These are phyloP conservation scores for Neopelma chrysocephalum DNA, from an alignment of 2,797 vertebrate genomes.

Conservation along the genomic window DNA sequence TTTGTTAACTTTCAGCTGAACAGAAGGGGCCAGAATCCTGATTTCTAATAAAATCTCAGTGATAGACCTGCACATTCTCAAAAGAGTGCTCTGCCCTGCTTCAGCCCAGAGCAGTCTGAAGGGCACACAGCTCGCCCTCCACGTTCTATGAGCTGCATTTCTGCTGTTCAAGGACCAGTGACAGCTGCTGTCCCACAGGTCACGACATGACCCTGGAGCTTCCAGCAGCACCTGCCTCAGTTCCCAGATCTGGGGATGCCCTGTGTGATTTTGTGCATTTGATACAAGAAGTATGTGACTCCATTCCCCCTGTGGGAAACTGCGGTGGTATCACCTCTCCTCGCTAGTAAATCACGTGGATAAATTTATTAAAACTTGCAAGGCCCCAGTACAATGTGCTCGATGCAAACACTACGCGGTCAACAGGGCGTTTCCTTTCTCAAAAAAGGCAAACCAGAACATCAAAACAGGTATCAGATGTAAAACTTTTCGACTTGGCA, in stretches of 20 bases:
- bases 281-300: background rate
- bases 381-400: background rate
- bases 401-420: background rate
- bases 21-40: background rate
- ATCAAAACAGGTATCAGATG: background rate
- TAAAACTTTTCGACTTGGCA: background rate
- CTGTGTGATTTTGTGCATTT: background rate
- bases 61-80: background rate
- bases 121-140: background rate
- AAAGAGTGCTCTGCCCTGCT: background rate
- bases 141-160: background rate
- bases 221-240: background rate
- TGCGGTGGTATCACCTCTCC: background rate
- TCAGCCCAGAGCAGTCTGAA: background rate
- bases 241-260: background rate
- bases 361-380: background rate
- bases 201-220: background rate
- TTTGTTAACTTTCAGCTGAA: constrained; percentile 31
- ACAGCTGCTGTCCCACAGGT: fast-evolving
- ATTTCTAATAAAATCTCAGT: background rate
- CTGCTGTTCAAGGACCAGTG: background rate
- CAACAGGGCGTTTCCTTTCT: background rate
- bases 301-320: fast-evolving
- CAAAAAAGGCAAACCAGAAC: background rate
- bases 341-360: background rate